Base-by-base conservation (phyloP, 2,113 vertebrate species). In the Cygnus atratus region DNA sequence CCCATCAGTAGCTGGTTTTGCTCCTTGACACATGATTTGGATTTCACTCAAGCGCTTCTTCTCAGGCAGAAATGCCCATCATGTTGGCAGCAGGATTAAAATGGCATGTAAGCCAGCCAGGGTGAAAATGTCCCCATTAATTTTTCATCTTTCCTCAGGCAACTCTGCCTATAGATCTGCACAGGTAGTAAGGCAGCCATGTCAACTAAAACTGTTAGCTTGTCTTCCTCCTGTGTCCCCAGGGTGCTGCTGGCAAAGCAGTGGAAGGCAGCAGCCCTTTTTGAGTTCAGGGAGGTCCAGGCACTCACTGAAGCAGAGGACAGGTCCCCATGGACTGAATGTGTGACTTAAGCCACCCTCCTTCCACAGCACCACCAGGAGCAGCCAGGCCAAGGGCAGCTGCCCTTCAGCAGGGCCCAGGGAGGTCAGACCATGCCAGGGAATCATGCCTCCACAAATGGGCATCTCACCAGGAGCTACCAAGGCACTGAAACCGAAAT, bases 121-220 rank as follows among this genome's bases (percentile, higher is more conserved):
- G 96, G 96, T 96, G 91, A 97, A 97, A 97, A 97, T 73, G 86
- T 93, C 71, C 50, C 94, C 93, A 93, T 97, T 96, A 96, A 97
- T 95, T 92, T 97, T 97, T 97, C 80, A 97, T 95, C 80, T 95
- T 90, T 90, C 97, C 96, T 96, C 92, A 61, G 96, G 97, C 97
- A 96, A 91, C 29, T 75, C 73, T 92, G 96, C 94, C 90, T 93
- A 95, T 88, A 87, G 96, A 97, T 96, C 95, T 92, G 86, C 70
- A 81, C 61, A 96, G 95, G 95, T 96, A 96, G 83, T 87, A 84
- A 94, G 96, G 90, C 52, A 92, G 68, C 43, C 33, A 65, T 82
- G 95, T 83, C 87, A 78, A 93, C 7, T 13, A 72, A 89, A 94
- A 72, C 39, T 6, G 8, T 88, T 88, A 93, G 67, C 63, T 92